A percentile compares a stretch with the other conserved stretches of the same genome.
These are phyloP conservation scores for Uropsilus gracilis DNA, from an alignment of 2,113 vertebrate species.

Conservation along the genomic window DNA sequence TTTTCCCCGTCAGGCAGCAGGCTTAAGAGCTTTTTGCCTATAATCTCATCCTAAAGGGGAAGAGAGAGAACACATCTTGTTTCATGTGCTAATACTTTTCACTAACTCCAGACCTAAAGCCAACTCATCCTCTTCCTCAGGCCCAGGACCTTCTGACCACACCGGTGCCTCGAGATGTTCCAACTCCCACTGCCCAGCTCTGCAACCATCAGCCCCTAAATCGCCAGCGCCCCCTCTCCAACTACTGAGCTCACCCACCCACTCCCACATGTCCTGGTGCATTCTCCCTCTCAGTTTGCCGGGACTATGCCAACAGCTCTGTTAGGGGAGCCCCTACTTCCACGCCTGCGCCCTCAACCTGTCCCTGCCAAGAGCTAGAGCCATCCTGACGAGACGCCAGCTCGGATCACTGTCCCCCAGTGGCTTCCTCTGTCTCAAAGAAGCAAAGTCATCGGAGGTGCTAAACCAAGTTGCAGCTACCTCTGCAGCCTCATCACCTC, in stretches of 20 bases:
- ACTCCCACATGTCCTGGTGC: not conserved
- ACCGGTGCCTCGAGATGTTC: not conserved
- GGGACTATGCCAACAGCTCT: not conserved
- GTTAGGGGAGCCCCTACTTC: not conserved
- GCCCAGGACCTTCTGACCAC: not conserved
- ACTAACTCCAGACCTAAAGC: not conserved
- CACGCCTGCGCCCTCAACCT: not conserved
- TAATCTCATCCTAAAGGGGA: constrained; percentile 91
- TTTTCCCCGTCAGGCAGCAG: constrained; percentile 95
- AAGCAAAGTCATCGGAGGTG: not conserved
- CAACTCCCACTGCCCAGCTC: not conserved
- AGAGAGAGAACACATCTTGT: constrained; percentile 70
- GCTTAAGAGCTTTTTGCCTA: constrained; percentile 96
- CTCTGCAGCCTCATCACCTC: not conserved
- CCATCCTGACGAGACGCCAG: not conserved
- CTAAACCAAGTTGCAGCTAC: not conserved
- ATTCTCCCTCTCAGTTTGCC: not conserved
- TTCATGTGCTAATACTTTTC: constrained; percentile 66
- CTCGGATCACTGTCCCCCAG: not conserved
- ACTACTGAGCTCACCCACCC: not conserved
- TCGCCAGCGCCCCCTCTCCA: not conserved
- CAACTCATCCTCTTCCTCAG: not conserved
- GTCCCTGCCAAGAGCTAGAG: not conserved
- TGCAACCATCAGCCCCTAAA: not conserved
- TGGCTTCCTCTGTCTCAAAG: not conserved